A percentile compares a stretch with the other conserved stretches of the same genome.
phyloP scores from a whole-genome alignment of 2,797 vertebrate species.

The Falco rusticolus region DNA sequence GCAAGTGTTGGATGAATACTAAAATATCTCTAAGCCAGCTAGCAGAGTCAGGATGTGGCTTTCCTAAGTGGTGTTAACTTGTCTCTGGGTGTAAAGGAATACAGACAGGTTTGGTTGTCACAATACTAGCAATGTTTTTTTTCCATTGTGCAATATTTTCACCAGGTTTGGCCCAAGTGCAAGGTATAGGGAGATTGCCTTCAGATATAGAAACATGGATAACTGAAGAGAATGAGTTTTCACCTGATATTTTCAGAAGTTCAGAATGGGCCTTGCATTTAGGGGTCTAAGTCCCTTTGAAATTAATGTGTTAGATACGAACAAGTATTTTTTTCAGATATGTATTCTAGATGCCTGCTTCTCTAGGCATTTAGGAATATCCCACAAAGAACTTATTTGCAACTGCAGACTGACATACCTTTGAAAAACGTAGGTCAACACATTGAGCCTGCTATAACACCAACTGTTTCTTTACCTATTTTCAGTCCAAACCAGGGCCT shows the following conservation, averaged over 20 bases:
- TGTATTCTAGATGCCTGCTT: neutral
- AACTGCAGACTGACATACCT: neutral
- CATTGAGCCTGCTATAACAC: neutral
- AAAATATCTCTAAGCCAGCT: neutral
- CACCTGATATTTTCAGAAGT: neutral
- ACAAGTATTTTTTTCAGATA: neutral
- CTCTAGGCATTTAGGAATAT: neutral
- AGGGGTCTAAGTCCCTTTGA: neutral
- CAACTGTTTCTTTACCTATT: neutral
- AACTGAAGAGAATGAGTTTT: neutral
- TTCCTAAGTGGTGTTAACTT: neutral
- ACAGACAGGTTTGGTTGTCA: neutral
- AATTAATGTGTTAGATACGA: neutral
- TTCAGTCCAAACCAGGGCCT: neutral
- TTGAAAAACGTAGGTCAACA: neutral
- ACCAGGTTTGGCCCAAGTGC: neutral
- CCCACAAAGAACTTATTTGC: neutral
- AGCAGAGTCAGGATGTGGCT: neutral
- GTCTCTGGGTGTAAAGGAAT: neutral
- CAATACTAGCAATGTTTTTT: neutral
- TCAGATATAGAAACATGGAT: neutral
- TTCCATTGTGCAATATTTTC: neutral
- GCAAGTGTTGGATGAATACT: neutral
- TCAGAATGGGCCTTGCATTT: neutral
- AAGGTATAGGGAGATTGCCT: neutral